Conservation (phyloP, 2,888 invertebrate genomes). For the Yponomeuta evonymella region DNA sequence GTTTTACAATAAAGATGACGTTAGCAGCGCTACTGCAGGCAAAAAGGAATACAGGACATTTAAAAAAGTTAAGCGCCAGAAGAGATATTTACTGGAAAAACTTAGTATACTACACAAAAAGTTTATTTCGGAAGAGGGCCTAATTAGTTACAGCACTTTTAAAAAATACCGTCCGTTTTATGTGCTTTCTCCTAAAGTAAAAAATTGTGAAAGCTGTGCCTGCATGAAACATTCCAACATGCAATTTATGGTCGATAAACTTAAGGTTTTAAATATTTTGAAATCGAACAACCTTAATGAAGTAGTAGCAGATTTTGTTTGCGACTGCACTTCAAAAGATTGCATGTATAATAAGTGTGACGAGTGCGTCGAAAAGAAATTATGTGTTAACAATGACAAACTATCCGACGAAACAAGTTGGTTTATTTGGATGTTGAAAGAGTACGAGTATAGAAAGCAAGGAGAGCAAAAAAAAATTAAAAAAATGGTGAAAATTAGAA, state of each 20-base stretch:
- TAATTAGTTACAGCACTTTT: constrained; percentile 4
- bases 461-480: constrained; percentile 2
- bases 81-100: constrained; percentile 14
- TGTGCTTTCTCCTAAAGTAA: constrained; percentile 6
- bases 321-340: too few relatives aligned
- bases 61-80: constrained; percentile 16
- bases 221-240: constrained; percentile 5
- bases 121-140: constrained; percentile 1
- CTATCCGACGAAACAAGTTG: constrained; percentile 1
- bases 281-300: too few relatives aligned
- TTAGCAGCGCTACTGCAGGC: constrained; percentile 19
- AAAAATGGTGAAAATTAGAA: background rate
- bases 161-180: constrained; percentile 15
- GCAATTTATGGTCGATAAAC: constrained; percentile 5
- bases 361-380: too few relatives aligned
- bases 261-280: too few relatives aligned
- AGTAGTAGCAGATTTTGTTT: too few relatives aligned
- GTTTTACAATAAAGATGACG: constrained; percentile 18
- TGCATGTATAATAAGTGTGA: too few relatives aligned
- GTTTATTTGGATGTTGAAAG: constrained; percentile 5
- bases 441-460: constrained; percentile 7
- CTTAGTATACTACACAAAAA: constrained; percentile 10
- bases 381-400: constrained; percentile 8
- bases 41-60: constrained; percentile 19
- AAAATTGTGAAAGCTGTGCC: constrained; percentile 4